These are phyloP conservation scores for Ectropis crepuscularia DNA, from an alignment of 2,888 invertebrate species.

Conservation along the genomic window DNA sequence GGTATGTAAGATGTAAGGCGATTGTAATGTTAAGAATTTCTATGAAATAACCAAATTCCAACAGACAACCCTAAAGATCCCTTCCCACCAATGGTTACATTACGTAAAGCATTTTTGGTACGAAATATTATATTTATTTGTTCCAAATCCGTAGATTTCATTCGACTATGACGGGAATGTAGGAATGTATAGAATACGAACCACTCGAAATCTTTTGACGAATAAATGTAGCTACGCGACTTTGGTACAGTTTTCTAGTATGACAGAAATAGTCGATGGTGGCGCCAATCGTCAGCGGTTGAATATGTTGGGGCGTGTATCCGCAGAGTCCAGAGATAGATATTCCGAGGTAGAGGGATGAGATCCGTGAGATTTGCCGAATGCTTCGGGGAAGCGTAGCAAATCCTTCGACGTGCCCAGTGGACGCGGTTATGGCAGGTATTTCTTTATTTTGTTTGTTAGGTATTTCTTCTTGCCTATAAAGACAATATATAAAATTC, in stretches of 20 bases:
- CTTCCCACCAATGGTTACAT: slow-evolving; percentile 1
- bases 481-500: too few species aligned
- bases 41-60: slow-evolving; percentile 4
- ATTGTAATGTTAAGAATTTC: not conserved
- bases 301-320: too few species aligned
- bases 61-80: slow-evolving; percentile 1
- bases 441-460: slow-evolving; percentile 23
- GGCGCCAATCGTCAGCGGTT: too few species aligned
- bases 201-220: too few species aligned
- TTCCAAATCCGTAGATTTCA: slow-evolving; percentile 24
- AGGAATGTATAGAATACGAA: not conserved
- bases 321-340: not conserved
- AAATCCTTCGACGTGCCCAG: slow-evolving; percentile 25
- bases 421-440: slow-evolving; percentile 20
- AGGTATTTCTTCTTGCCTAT: not conserved
- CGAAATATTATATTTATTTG: slow-evolving; percentile 12
- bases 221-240: too few species aligned
- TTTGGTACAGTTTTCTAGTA: too few species aligned
- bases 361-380: slow-evolving; percentile 23
- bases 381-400: slow-evolving; percentile 9
- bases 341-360: slow-evolving; percentile 5
- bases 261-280: too few species aligned
- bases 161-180: slow-evolving; percentile 34
- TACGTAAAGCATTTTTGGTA: slow-evolving; percentile 12
- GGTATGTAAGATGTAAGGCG: too few species aligned